A percentile compares a stretch with the other conserved stretches of the same genome.
These are phyloP conservation scores for Trichechus manatus DNA, from an alignment of 2,113 vertebrate genomes.

Conservation along the genomic window DNA sequence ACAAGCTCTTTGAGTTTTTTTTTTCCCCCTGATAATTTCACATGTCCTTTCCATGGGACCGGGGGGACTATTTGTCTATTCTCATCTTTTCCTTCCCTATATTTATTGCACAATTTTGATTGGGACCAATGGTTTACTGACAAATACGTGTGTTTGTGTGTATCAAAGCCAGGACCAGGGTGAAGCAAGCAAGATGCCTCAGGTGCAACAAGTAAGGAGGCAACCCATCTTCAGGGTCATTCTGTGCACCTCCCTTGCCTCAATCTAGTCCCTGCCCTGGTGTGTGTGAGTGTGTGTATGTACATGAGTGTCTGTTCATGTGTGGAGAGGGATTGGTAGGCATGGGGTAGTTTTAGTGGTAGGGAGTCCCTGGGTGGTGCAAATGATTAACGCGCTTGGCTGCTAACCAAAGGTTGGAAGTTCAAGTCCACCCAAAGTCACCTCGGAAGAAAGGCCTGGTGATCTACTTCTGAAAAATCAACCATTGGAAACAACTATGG, in stretches of 20 bases:
- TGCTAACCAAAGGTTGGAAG: not conserved
- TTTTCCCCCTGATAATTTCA: not conserved
- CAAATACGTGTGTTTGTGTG: not conserved
- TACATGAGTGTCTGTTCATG: too few species aligned
- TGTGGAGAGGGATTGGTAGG: not conserved
- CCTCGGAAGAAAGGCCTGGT: not conserved
- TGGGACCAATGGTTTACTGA: not conserved
- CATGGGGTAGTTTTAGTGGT: not conserved
- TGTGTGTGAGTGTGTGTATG: not conserved
- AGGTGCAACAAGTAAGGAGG: not conserved
- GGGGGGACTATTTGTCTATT: not conserved
- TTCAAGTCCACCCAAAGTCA: not conserved
- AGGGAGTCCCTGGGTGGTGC: not conserved
- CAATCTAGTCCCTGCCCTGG: not conserved
- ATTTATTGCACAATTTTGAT: not conserved
- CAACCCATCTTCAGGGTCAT: not conserved
- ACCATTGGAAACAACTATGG: not conserved
- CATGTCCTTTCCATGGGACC: not conserved
- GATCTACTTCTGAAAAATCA: not conserved
- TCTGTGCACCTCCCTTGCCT: not conserved
- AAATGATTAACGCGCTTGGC: not conserved
- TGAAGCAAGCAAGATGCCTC: not conserved
- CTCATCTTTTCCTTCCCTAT: not conserved
- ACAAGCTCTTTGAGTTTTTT: not conserved
- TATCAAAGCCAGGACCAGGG: not conserved